phyloP scores from a whole-genome alignment of 2,888 invertebrate species.

The Uloborus plumipes region DNA sequence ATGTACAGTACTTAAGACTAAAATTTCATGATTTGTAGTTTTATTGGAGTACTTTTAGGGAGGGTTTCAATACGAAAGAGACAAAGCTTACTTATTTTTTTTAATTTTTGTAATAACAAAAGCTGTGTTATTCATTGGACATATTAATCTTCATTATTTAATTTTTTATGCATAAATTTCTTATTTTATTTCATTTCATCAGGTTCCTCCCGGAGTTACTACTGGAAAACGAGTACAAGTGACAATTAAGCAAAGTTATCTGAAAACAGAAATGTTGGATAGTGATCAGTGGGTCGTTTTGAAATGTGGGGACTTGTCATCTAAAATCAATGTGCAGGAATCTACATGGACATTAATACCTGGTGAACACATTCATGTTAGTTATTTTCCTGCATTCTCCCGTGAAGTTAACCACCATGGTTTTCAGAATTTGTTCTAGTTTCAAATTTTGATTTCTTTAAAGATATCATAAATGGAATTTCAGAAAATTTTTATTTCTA shows the following conservation, averaged over 20 bases:
- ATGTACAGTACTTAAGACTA: too few species aligned
- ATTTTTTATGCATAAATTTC: too few species aligned
- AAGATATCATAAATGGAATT: too few species aligned
- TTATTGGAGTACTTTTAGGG: too few species aligned
- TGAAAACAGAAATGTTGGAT: constrained; percentile 68
- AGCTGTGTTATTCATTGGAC: not conserved
- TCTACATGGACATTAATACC: constrained; percentile 83
- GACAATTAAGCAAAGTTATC: constrained; percentile 74
- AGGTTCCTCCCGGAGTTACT: constrained; percentile 73
- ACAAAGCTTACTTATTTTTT: too few species aligned
- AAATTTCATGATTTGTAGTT: too few species aligned
- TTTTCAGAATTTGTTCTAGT: too few species aligned
- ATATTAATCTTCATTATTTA: not conserved
- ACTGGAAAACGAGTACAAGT: constrained; percentile 80
- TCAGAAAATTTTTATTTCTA: too few species aligned
- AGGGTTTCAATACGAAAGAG: too few species aligned
- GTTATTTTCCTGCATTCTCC: constrained; percentile 55
- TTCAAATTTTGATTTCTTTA: too few species aligned
- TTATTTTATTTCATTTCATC: not conserved
- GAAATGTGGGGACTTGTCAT: constrained; percentile 79
- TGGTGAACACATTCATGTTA: constrained; percentile 76
- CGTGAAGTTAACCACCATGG: too few species aligned
- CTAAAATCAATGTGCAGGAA: constrained; percentile 80
- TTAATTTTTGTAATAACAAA: not conserved
- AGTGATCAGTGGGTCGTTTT: constrained; percentile 73